phyloP scores from a whole-genome alignment of 2,113 vertebrate species.

The Penelope pileata region DNA sequence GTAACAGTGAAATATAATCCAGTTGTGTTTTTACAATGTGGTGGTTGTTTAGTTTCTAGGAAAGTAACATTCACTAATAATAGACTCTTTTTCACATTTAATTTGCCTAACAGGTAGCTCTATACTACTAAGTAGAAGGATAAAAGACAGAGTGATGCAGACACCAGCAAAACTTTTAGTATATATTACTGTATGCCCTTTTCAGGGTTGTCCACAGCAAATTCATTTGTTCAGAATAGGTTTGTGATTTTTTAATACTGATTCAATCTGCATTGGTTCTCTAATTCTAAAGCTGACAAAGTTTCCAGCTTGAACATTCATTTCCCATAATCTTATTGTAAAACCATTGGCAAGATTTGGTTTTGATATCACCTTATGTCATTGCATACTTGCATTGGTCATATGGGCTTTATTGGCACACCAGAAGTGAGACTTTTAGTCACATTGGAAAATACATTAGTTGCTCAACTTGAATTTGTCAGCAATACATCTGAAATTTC shows the following conservation, averaged over 20 bases:
- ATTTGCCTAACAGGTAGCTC: background rate
- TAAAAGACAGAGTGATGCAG: background rate
- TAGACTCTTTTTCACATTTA: background rate
- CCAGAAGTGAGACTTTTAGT: conserved; percentile 20
- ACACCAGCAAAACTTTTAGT: rapidly evolving
- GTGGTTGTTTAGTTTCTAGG: background rate
- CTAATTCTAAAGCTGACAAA: background rate
- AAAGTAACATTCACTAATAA: background rate
- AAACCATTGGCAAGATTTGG: background rate
- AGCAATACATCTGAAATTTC: background rate
- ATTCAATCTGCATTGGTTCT: background rate
- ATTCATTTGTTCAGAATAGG: background rate
- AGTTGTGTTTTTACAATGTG: background rate
- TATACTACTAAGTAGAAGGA: background rate
- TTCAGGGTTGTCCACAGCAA: background rate
- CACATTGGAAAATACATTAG: conserved; percentile 5
- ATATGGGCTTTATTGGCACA: background rate
- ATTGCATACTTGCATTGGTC: background rate
- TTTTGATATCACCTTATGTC: conserved; percentile 11
- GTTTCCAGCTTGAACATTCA: background rate
- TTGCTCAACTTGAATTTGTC: conserved; percentile 37
- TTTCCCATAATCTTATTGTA: background rate
- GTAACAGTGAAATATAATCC: background rate
- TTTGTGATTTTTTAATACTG: background rate
- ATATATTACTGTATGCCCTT: background rate